phyloP scores from a whole-genome alignment of 2,888 invertebrate species.

The Erebia palarica region DNA sequence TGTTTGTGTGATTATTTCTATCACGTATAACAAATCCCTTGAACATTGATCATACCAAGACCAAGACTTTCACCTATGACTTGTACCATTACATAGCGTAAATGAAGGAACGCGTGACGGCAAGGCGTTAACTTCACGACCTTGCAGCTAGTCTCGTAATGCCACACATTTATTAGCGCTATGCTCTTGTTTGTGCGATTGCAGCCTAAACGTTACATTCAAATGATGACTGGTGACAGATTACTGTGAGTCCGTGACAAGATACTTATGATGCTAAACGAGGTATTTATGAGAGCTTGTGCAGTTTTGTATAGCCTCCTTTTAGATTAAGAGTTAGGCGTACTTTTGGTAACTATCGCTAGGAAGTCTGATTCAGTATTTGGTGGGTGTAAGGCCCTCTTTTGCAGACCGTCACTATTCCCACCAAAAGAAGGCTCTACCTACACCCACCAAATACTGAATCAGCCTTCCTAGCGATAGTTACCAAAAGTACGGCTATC shows the following conservation, averaged over 20 bases:
- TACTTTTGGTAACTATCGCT: too few relatives aligned
- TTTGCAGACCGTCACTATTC: too few relatives aligned
- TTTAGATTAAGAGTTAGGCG: too few relatives aligned
- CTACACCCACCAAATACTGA: too few relatives aligned
- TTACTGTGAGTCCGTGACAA: constrained; percentile 3
- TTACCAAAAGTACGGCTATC: too few relatives aligned
- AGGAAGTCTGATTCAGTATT: too few relatives aligned
- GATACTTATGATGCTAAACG: background rate
- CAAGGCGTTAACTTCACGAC: constrained; percentile 35
- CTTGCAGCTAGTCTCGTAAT: constrained; percentile 36
- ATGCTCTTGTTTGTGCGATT: constrained; percentile 22
- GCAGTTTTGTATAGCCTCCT: background rate
- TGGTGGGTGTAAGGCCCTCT: too few relatives aligned
- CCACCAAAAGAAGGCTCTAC: too few relatives aligned
- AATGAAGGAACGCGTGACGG: constrained; percentile 54
- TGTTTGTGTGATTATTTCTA: constrained; percentile 13
- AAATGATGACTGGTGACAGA: constrained; percentile 10
- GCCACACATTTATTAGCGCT: constrained; percentile 17
- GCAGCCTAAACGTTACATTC: constrained; percentile 22
- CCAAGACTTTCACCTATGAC: background rate
- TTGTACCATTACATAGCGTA: background rate
- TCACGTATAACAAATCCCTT: too few relatives aligned
- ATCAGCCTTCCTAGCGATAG: too few relatives aligned
- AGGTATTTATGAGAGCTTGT: background rate
- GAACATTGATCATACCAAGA: too few relatives aligned